Evolutionary conservation across 2,113 vertebrate species (phyloP).

Genomic region (Lycaon pictus): DNA sequence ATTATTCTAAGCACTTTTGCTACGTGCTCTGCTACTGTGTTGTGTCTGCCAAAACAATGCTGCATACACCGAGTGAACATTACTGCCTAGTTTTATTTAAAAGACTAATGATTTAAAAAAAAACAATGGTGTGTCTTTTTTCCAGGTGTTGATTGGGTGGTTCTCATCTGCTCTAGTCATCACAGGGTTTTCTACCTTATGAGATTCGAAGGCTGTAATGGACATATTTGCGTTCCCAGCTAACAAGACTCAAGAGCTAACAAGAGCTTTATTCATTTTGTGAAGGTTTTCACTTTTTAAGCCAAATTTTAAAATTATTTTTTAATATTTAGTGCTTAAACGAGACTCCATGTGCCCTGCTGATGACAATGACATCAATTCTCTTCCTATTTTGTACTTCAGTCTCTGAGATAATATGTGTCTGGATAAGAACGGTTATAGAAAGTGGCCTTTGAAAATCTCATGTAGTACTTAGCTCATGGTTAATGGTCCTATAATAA

Average conservation of each 20-base stretch:
- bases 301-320: constrained; percentile 26
- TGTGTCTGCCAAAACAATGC: not conserved
- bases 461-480: not conserved
- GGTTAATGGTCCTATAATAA: not conserved
- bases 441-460: constrained; percentile 34
- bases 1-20: constrained; percentile 25
- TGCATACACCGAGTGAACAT: not conserved
- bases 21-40: not conserved
- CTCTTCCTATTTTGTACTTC: constrained; percentile 49
- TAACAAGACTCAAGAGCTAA: not conserved
- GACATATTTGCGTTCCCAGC: not conserved
- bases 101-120: not conserved
- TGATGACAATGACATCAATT: not conserved
- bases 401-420: not conserved
- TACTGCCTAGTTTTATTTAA: constrained; percentile 15
- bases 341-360: not conserved
- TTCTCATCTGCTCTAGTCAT: constrained; percentile 20
- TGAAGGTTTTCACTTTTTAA: constrained; percentile 20
- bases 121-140: not conserved
- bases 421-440: not conserved
- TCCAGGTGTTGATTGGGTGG: not conserved
- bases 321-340: constrained; percentile 43
- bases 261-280: not conserved
- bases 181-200: not conserved
- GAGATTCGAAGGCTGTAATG: not conserved